These are phyloP conservation scores for Geotrypetes seraphini DNA, from an alignment of 2,797 vertebrate genomes.

Conservation along the genomic window DNA sequence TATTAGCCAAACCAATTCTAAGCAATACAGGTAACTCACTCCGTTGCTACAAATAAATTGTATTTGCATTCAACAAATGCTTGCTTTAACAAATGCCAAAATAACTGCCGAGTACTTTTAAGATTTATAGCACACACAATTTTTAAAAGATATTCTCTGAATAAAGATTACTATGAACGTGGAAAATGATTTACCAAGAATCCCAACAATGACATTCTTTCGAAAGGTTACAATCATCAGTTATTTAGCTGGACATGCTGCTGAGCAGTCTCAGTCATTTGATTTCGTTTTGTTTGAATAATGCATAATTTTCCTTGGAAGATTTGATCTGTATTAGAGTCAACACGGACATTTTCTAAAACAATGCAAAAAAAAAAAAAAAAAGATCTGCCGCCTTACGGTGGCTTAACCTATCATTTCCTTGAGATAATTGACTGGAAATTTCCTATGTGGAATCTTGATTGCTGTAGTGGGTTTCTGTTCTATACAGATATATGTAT, in stretches of 20 bases:
- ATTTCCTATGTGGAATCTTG: slow-evolving; percentile 35
- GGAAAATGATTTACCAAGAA: slow-evolving; percentile 65
- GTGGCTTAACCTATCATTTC: slow-evolving; percentile 48
- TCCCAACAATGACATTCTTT: slow-evolving; percentile 62
- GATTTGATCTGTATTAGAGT: slow-evolving; percentile 53
- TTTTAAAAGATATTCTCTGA: slow-evolving; percentile 54
- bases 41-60: slow-evolving; percentile 50
- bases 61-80: slow-evolving; percentile 49
- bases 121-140: slow-evolving; percentile 60
- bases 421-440: slow-evolving; percentile 53
- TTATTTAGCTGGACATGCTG: slow-evolving; percentile 64
- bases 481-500: slow-evolving; percentile 35
- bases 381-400: slow-evolving; percentile 49
- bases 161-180: slow-evolving; percentile 62
- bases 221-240: slow-evolving; percentile 79
- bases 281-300: too few species aligned
- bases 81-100: slow-evolving; percentile 54
- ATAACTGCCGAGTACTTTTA: slow-evolving; percentile 48
- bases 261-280: slow-evolving; percentile 53
- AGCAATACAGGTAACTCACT: too few species aligned
- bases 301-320: slow-evolving; percentile 50
- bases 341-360: slow-evolving; percentile 52
- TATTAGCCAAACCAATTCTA: too few species aligned
- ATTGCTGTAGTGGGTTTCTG: too few species aligned
- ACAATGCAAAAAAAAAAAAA: slow-evolving; percentile 51